phyloP scores from a whole-genome alignment of 2,888 invertebrate species.

The Drosophila prostipennis region DNA sequence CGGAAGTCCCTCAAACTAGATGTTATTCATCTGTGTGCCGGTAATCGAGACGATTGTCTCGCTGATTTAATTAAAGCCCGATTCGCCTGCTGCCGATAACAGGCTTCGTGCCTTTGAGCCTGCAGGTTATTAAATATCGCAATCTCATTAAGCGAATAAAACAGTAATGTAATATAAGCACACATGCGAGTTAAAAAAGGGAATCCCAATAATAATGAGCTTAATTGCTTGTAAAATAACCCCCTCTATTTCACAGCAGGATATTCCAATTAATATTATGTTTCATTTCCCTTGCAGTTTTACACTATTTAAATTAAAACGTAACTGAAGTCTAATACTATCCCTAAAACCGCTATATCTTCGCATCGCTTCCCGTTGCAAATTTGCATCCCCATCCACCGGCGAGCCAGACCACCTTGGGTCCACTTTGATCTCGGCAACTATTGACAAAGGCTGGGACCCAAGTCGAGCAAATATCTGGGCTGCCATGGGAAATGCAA shows the following conservation, averaged over 20 bases:
- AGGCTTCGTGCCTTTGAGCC: slow-evolving; percentile 3
- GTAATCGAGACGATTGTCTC: slow-evolving; percentile 6
- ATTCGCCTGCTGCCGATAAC: slow-evolving; percentile 21
- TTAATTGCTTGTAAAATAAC: slow-evolving; percentile 25
- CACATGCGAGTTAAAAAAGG: slow-evolving; percentile 1
- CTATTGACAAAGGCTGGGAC: slow-evolving; percentile 67
- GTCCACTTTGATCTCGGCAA: slow-evolving; percentile 66
- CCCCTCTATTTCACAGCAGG: slow-evolving; percentile 14
- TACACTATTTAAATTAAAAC: not conserved
- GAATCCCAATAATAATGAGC: slow-evolving; percentile 28
- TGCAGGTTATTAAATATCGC: slow-evolving; percentile 36
- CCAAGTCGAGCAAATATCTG: slow-evolving; percentile 57
- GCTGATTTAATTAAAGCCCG: slow-evolving; percentile 31
- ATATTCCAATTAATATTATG: slow-evolving; percentile 5
- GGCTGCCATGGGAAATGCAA: slow-evolving; percentile 65
- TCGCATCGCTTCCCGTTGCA: slow-evolving; percentile 48
- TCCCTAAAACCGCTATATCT: not conserved
- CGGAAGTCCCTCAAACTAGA: slow-evolving; percentile 28
- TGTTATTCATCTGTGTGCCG: slow-evolving; percentile 2
- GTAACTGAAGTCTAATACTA: too few relatives aligned
- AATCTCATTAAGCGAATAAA: slow-evolving; percentile 34
- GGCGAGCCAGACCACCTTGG: slow-evolving; percentile 35
- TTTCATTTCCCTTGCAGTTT: not conserved
- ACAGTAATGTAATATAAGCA: slow-evolving; percentile 13
- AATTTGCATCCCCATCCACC: slow-evolving; percentile 22